Percentiles rank a stretch among this genome's conserved stretches.
These are phyloP conservation scores for Salvelinus alpinus DNA, from an alignment of 2,113 vertebrate species.

Conservation along the genomic window DNA sequence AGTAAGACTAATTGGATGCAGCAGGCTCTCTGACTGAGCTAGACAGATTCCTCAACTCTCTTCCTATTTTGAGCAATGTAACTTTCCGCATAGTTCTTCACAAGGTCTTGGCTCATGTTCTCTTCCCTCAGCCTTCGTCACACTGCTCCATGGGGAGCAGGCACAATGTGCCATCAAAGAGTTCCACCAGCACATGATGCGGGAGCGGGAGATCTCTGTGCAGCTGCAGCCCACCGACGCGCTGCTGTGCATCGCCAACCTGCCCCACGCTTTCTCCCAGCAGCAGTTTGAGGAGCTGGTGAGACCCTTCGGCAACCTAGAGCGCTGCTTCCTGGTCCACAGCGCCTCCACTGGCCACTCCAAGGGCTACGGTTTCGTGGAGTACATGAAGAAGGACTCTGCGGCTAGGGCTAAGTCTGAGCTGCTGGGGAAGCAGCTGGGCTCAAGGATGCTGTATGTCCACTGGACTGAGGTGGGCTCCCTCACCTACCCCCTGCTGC, in stretches of 20 bases:
- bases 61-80: constrained; percentile 1
- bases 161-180: constrained; percentile 83
- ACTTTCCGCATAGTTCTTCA: neutral
- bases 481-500: constrained; percentile 80
- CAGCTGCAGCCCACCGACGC: constrained; percentile 91
- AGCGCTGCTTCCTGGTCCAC: constrained; percentile 92
- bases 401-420: constrained; percentile 90
- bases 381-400: constrained; percentile 96
- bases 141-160: constrained; percentile 88
- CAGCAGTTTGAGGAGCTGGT: constrained; percentile 93
- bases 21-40: neutral
- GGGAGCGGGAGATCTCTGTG: constrained; percentile 86
- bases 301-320: constrained; percentile 88
- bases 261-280: constrained; percentile 83
- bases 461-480: constrained; percentile 93
- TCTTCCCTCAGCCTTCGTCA: constrained; percentile 81
- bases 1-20: neutral
- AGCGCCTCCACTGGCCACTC: constrained; percentile 81
- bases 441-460: constrained; percentile 87
- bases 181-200: constrained; percentile 82
- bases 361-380: constrained; percentile 93
- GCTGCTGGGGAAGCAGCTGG: constrained; percentile 86
- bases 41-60: neutral
- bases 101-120: neutral
- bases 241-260: constrained; percentile 88